Conservation (phyloP, 2,797 vertebrate genomes). For the Crocidura indochinensis region DNA sequence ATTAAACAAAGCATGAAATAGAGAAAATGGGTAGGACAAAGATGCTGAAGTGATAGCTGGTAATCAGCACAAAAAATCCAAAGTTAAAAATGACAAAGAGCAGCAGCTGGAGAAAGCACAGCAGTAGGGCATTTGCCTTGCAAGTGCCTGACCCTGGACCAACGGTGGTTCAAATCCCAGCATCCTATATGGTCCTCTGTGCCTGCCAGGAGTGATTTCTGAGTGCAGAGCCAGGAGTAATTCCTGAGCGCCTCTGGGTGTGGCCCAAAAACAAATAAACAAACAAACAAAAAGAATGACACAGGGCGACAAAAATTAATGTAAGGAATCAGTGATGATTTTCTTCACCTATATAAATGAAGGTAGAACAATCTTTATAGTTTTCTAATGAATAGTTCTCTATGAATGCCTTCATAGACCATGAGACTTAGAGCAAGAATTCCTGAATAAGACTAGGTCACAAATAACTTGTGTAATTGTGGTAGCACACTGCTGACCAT, state of each 20-base stretch:
- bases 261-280: no score
- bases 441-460: slow-evolving; percentile 26
- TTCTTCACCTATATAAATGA: slow-evolving; percentile 21
- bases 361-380: not conserved
- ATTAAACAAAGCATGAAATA: not conserved
- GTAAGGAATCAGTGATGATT: not conserved
- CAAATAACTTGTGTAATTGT: not conserved
- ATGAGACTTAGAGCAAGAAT: slow-evolving; percentile 34
- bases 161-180: no score
- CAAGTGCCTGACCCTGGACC: no score
- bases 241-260: no score
- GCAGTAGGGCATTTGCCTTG: no score
- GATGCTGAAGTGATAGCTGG: not conserved
- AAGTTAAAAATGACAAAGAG: not conserved
- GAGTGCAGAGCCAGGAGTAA: no score
- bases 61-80: not conserved
- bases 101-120: no score
- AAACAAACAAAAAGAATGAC: not conserved
- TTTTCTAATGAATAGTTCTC: slow-evolving; percentile 37
- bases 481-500: not conserved
- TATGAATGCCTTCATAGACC: slow-evolving; percentile 4
- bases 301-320: not conserved
- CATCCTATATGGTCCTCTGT: no score
- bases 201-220: no score
- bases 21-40: not conserved